Conservation (phyloP, 2,113 vertebrate genomes). For the Barnardius zonarius region DNA sequence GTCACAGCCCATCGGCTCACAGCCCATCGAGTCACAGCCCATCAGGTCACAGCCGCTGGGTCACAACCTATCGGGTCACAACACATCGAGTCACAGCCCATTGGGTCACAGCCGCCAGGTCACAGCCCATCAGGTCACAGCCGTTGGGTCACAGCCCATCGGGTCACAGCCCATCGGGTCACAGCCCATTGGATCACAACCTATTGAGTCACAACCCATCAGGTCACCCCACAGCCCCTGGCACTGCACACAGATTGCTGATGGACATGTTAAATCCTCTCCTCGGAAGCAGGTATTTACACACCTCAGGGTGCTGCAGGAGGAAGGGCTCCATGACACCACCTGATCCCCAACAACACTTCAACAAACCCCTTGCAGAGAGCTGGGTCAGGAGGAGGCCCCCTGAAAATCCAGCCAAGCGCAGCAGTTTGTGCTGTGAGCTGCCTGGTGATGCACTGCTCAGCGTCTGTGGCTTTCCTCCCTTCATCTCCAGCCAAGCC, state of each 20-base stretch:
- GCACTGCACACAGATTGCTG: background rate
- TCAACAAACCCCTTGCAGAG: background rate
- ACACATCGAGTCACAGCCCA: no score
- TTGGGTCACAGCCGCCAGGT: no score
- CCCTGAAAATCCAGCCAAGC: background rate
- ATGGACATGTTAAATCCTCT: background rate
- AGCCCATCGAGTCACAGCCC: no score
- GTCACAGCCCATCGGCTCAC: no score
- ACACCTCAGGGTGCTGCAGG: background rate
- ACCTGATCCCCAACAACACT: background rate
- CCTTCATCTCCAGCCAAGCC: constrained; percentile 77
- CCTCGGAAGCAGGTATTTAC: background rate
- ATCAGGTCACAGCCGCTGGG: no score
- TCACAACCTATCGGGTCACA: no score
- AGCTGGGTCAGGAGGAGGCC: background rate
- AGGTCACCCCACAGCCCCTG: background rate
- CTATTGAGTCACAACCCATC: no score
- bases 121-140: no score
- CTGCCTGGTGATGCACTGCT: background rate
- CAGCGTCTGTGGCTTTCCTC: constrained; percentile 12
- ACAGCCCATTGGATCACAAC: no score
- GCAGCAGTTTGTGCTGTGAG: background rate
- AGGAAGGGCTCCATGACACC: background rate
- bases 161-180: no score
- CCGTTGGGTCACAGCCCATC: no score